Percentiles rank a stretch among this genome's conserved stretches.
Conservation (phyloP, 2,113 vertebrate genomes). For the Dipodomys stephensi region DNA sequence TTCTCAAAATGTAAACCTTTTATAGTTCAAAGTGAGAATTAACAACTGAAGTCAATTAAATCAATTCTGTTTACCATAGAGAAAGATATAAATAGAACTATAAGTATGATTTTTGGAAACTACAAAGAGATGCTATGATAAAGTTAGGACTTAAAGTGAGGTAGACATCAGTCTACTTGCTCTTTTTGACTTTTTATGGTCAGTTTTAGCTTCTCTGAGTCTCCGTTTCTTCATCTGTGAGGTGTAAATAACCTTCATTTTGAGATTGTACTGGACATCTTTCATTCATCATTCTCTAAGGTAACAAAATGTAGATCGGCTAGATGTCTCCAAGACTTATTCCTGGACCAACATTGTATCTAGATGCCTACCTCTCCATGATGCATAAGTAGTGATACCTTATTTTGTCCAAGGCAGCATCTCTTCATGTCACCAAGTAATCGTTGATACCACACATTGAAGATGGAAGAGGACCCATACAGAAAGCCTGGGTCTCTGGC, state of each 20-base stretch:
- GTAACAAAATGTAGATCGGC: neutral
- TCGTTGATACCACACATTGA: neutral
- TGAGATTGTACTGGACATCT: neutral
- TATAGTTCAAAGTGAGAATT: conserved; percentile 15
- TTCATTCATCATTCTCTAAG: conserved; percentile 13
- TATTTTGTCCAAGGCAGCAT: neutral
- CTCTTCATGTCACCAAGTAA: neutral
- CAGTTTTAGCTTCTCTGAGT: neutral
- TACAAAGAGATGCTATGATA: neutral
- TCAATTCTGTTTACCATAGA: neutral
- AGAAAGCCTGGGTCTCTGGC: neutral
- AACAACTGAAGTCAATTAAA: neutral
- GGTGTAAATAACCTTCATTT: neutral
- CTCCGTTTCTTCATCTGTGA: neutral
- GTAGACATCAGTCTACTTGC: neutral
- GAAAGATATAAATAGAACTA: neutral
- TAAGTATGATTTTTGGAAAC: conserved; percentile 28
- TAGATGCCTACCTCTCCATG: neutral
- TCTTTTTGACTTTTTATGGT: neutral
- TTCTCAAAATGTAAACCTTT: conserved; percentile 24
- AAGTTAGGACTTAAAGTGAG: neutral
- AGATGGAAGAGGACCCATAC: neutral
- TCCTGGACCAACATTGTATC: neutral
- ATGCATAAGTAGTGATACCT: neutral
- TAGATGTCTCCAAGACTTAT: neutral